Base-by-base conservation (phyloP, 92 coral and sea anemone species). In the Epizoanthus ramosus region DNA sequence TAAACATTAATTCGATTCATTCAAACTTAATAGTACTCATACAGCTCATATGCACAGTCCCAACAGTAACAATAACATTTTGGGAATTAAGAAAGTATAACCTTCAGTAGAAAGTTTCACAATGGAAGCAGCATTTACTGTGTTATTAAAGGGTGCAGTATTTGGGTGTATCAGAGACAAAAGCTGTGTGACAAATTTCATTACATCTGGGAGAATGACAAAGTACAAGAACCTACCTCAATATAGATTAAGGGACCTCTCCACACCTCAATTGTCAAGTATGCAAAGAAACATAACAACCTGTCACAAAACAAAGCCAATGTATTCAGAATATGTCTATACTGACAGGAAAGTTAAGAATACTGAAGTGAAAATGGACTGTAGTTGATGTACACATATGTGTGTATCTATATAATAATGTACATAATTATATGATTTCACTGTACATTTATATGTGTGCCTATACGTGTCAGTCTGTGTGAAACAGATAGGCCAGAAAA, bases 381-480 rank as follows among this genome's bases (percentile, higher is more conserved):
- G n/a, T n/a, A n/a, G 68, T 63, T 5, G 28, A 63, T 63, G 68
- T 63, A 63, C 68, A 63, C 68, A 63, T 2, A 63, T 63, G 68
- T 63, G 28, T 31, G 28, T 63, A 63, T 63, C 68, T 63, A 63
- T 63, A 63, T 63, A 63, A 63, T 63, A n/a, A 63, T 63, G 68
- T 63, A 63, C 68, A 63, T 63, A 63, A 60, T 60, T 60, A 60
- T 63, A 63, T 63, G 68, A 63, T 63, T 63, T 63, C 68, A 63
- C 23, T 63, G 68, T 63, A 63, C 25, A 63, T 63, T 63, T 2
- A 63, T 63, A 60, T 60, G 65, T 60, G 68, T 63, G 68, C 23
- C 25, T 63, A 24, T 63, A 63, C 23, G 68, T 63, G 68, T 63
- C 68, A 63, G 12, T 63, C 68, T 63, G 68, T 63, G 68, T 63